These are phyloP conservation scores for Agelastica alni DNA, from an alignment of 2,888 invertebrate species.

Conservation along the genomic window DNA sequence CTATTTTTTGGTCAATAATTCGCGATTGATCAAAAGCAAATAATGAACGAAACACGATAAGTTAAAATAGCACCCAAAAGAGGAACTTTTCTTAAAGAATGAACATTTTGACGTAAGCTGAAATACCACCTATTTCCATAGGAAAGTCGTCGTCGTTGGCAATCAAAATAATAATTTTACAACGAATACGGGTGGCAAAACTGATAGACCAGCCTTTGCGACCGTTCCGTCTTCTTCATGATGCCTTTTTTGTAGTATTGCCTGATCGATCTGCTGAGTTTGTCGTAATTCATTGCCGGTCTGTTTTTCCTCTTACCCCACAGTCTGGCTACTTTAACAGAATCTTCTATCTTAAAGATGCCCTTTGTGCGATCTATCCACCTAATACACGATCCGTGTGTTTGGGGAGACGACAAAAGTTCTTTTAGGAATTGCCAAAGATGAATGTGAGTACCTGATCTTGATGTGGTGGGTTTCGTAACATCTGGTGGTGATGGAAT, in stretches of 20 bases:
- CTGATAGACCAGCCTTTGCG: slow-evolving; percentile 97
- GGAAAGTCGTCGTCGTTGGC: too few species aligned
- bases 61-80: too few species aligned
- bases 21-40: too few species aligned
- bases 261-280: slow-evolving; percentile 93
- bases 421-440: slow-evolving; percentile 99
- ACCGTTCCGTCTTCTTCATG: slow-evolving; percentile 98
- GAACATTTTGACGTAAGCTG: too few species aligned
- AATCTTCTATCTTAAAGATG: slow-evolving; percentile 99
- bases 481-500: slow-evolving; percentile 48
- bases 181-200: slow-evolving; percentile 95
- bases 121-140: too few species aligned
- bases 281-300: slow-evolving; percentile 99
- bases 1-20: too few species aligned
- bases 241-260: slow-evolving; percentile 99
- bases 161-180: slow-evolving; percentile 63
- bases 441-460: slow-evolving; percentile 87
- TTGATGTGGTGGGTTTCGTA: slow-evolving; percentile 49
- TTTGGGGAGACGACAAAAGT: slow-evolving; percentile 83
- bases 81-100: too few species aligned
- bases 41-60: too few species aligned
- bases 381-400: slow-evolving; percentile 92
- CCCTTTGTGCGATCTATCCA: slow-evolving; percentile 96
- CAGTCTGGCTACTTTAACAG: slow-evolving; percentile 92
- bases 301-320: slow-evolving; percentile 99